phyloP scores from a whole-genome alignment of 2,888 invertebrate species.

The Melinaea marsaeus region DNA sequence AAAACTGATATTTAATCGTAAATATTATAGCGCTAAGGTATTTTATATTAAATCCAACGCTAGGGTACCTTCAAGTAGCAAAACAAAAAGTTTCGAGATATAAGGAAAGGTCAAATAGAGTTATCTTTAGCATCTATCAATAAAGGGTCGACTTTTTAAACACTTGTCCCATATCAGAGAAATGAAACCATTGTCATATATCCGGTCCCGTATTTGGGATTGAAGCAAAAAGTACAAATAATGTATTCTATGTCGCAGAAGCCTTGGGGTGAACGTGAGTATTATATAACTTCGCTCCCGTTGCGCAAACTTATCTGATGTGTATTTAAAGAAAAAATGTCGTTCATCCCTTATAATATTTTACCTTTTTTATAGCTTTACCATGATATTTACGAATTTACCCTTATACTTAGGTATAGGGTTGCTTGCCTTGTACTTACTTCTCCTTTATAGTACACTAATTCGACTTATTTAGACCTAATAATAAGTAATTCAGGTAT shows the following conservation, averaged over 20 bases:
- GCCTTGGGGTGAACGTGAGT: conserved; percentile 32
- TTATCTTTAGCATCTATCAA: background rate
- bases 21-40: too few relatives aligned
- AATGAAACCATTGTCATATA: conserved; percentile 24
- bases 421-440: too few relatives aligned
- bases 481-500: too few relatives aligned
- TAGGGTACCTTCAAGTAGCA: background rate
- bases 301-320: conserved; percentile 20
- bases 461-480: too few relatives aligned
- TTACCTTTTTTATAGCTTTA: conserved; percentile 8
- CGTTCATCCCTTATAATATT: conserved; percentile 10
- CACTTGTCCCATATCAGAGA: conserved; percentile 16
- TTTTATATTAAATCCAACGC: too few relatives aligned
- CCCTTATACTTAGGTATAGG: too few relatives aligned
- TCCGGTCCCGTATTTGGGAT: conserved; percentile 28
- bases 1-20: too few relatives aligned
- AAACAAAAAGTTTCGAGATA: background rate
- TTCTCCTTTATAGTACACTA: too few relatives aligned
- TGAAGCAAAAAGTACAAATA: conserved; percentile 47
- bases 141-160: conserved; percentile 5
- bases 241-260: conserved; percentile 46
- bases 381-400: conserved; percentile 11
- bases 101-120: background rate
- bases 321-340: conserved; percentile 24
- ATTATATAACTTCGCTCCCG: conserved; percentile 29